Percentiles rank a stretch among this genome's conserved stretches.
Evolutionary conservation across 1,140 invertebrate genomes (phyloP).

Genomic region (Zaprionus nigranus): DNA sequence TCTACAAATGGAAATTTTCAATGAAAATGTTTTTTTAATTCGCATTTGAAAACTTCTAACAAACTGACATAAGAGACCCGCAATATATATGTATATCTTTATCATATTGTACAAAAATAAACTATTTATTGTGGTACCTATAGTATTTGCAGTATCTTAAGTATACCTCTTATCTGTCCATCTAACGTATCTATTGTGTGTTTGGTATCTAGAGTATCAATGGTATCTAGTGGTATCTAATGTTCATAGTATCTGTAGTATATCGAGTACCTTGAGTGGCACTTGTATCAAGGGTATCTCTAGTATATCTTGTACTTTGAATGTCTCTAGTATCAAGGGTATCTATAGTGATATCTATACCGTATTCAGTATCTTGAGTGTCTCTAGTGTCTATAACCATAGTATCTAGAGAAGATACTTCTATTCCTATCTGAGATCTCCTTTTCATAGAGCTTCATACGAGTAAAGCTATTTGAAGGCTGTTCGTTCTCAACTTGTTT

Average conservation of each 20-base stretch:
- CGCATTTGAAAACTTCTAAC: neutral
- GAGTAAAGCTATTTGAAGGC: neutral
- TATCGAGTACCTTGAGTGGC: neutral
- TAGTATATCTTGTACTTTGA: constrained; percentile 2
- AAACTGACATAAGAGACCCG: no score
- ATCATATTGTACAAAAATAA: neutral
- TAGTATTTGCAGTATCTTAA: neutral
- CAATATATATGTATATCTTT: no score
- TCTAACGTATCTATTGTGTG: neutral
- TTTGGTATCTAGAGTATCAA: neutral
- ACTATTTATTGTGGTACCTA: neutral
- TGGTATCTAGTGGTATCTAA: neutral
- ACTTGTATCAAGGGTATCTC: neutral
- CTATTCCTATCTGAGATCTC: neutral
- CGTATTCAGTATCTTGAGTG: no score
- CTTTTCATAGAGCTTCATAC: neutral
- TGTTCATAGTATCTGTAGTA: neutral
- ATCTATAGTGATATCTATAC: neutral
- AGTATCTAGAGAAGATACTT: neutral
- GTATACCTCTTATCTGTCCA: neutral
- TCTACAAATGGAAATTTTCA: neutral
- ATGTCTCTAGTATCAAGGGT: neutral
- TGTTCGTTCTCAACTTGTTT: neutral
- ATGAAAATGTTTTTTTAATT: neutral
- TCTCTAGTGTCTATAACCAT: neutral